Conservation (phyloP, 2,113 vertebrate genomes). For the Stigmatopora argus region DNA sequence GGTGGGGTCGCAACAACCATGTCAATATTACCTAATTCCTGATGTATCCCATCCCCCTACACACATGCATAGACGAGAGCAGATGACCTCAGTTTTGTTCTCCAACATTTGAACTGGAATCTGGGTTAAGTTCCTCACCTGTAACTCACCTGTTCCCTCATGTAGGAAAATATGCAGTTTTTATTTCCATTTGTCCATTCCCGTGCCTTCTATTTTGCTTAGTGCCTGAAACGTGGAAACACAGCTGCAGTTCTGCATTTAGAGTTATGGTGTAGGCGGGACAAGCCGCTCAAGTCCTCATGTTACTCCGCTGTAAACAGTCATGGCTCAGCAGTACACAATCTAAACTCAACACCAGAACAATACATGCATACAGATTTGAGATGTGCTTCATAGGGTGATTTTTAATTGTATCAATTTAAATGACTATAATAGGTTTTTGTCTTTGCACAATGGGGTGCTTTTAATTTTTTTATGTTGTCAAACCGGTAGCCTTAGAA, state of each 20-base stretch:
- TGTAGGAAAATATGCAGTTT: not conserved
- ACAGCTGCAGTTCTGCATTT: slow-evolving; percentile 60
- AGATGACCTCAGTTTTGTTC: slow-evolving; percentile 52
- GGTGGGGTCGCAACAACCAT: slow-evolving; percentile 51
- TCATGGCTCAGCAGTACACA: slow-evolving; percentile 32
- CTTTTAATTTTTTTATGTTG: not conserved
- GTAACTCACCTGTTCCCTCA: not conserved
- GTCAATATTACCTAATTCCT: slow-evolving; percentile 65
- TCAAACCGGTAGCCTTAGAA: not conserved
- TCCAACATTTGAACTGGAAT: slow-evolving; percentile 30
- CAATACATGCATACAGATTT: not conserved
- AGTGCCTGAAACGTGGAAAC: slow-evolving; percentile 21
- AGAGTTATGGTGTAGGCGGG: slow-evolving; percentile 49
- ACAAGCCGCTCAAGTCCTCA: slow-evolving; percentile 43
- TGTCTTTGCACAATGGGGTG: not conserved
- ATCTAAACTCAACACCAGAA: slow-evolving; percentile 1
- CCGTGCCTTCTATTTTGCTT: not conserved
- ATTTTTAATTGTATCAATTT: not conserved
- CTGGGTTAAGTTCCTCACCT: slow-evolving; percentile 25
- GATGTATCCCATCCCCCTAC: slow-evolving; percentile 36
- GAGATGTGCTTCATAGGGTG: slow-evolving; percentile 4
- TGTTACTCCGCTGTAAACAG: slow-evolving; percentile 57
- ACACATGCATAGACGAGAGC: slow-evolving; percentile 31
- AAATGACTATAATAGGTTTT: not conserved
- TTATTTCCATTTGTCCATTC: not conserved